phyloP scores from a whole-genome alignment of 2,888 invertebrate genomes.

The Apamea epomidion region DNA sequence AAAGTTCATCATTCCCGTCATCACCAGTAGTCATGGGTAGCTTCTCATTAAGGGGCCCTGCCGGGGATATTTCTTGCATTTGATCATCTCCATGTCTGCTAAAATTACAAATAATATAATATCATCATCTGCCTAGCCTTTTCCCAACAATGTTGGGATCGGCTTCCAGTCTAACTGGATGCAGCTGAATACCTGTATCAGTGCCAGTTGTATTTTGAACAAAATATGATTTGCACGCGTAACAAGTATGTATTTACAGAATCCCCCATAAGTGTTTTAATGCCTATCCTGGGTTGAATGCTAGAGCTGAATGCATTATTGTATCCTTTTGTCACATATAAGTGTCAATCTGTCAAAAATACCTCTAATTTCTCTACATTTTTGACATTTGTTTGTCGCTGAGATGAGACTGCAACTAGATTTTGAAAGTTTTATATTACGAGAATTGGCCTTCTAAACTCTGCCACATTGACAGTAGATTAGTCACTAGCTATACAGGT shows the following conservation, averaged over 20 bases:
- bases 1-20: constrained; percentile 78
- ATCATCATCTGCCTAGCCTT: neutral
- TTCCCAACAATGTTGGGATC: neutral
- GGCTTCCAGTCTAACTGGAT: neutral
- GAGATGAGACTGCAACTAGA: neutral
- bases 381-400: neutral
- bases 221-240: neutral
- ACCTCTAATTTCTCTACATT: neutral
- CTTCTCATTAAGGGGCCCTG: constrained; percentile 75
- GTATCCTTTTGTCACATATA: too few species aligned
- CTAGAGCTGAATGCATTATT: neutral
- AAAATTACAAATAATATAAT: neutral
- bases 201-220: neutral
- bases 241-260: neutral
- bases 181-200: neutral
- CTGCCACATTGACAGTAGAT: neutral
- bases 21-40: constrained; percentile 64
- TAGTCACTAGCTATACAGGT: neutral
- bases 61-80: constrained; percentile 73
- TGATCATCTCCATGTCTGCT: constrained; percentile 64
- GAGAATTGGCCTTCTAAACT: neutral
- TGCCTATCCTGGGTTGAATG: neutral
- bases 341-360: too few species aligned
- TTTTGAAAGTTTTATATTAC: neutral
- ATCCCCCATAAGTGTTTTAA: neutral